Evolutionary conservation across 1,140 invertebrate species (phyloP), one percentile per base, ranked within the genome.

Genomic region (Heliconius nattereri): DNA sequence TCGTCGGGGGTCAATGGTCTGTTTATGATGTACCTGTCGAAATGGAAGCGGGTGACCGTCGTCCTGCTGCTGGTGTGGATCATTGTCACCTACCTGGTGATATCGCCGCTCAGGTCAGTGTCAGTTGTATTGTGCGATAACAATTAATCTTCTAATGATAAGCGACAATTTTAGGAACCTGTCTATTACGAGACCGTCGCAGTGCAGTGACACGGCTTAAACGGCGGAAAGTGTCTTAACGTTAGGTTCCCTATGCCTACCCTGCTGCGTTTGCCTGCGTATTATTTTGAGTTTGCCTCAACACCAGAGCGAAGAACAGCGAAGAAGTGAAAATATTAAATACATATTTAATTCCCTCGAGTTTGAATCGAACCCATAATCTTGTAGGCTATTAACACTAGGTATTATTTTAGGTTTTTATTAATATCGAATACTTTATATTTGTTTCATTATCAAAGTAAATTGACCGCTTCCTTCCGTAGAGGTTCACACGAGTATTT

Each of bases 1-100:
- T 87, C 87, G 70, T 80, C 88, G 79, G 87, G 88, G 60, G 71
- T 91, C 77, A 88, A 91, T 88, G 89, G 89, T 75, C 90, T 87
- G 78, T 82, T 92, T 83, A 93, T 92, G 86, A 92, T 94, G 91
- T 93, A 93, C 86, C 80, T 90, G 75, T 74, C 90, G 71, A 91
- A 89, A 83, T 94, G 93, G 93, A 92, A 93, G 83, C 88, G 90
- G 0, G 87, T 84, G 23, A 90, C 91, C 8, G 88, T 92, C 5
- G 79, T 91, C 7, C 75, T 94, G 71, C 81, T 94, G 66, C 71
- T 92, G 54, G 78, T 94, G 37, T 94, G 92, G 92, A 87, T 94
- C 0, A 87, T 87, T 20, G 92, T 93, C 72, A 92, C 92, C 2
- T 94, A 93, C 76, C 80, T 93, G 1, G 91, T 94, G 37, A 93